Percentiles rank a stretch among this genome's conserved stretches.
phyloP scores from a whole-genome alignment of 1,140 invertebrate genomes.

The Hyposmocoma kahamanoa region DNA sequence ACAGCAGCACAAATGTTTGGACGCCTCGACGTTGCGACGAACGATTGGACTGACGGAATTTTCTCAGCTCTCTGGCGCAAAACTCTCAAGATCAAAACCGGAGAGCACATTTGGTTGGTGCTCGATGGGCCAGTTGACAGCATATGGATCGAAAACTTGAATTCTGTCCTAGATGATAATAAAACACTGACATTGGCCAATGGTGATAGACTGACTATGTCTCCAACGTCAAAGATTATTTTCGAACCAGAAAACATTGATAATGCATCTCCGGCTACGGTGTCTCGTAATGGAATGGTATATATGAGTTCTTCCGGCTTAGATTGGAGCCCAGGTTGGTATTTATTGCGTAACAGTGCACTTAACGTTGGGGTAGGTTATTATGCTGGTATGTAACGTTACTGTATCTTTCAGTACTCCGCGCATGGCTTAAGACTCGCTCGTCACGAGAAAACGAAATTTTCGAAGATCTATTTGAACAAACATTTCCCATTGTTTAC shows the following conservation, averaged over 20 bases:
- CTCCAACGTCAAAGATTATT: conserved; percentile 94
- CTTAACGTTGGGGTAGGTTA: too few species aligned
- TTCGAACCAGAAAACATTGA: conserved; percentile 98
- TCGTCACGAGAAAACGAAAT: conserved; percentile 82
- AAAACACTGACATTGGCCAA: conserved; percentile 95
- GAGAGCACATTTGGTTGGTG: conserved; percentile 93
- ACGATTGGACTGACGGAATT: conserved; percentile 98
- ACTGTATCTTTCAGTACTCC: conserved; percentile 59
- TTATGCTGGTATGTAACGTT: too few species aligned
- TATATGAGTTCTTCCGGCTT: conserved; percentile 98
- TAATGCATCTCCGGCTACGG: conserved; percentile 96
- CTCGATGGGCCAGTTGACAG: conserved; percentile 96
- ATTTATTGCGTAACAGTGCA: too few species aligned
- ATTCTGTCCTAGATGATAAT: conserved; percentile 96
- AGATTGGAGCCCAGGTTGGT: conserved; percentile 87
- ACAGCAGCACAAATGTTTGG: conserved; percentile 99
- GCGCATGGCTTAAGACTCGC: conserved; percentile 88
- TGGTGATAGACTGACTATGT: conserved; percentile 94
- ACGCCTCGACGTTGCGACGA: conserved; percentile 94
- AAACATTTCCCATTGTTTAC: conserved; percentile 85
- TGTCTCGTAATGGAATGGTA: conserved; percentile 97
- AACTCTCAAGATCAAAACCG: conserved; percentile 91
- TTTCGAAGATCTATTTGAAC: conserved; percentile 85
- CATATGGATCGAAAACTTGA: conserved; percentile 98
- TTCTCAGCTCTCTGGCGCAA: conserved; percentile 97